A percentile compares a stretch with the other conserved stretches of the same genome.
These are phyloP conservation scores for Ochotona princeps DNA, from an alignment of 2,113 vertebrate species.

Conservation along the genomic window DNA sequence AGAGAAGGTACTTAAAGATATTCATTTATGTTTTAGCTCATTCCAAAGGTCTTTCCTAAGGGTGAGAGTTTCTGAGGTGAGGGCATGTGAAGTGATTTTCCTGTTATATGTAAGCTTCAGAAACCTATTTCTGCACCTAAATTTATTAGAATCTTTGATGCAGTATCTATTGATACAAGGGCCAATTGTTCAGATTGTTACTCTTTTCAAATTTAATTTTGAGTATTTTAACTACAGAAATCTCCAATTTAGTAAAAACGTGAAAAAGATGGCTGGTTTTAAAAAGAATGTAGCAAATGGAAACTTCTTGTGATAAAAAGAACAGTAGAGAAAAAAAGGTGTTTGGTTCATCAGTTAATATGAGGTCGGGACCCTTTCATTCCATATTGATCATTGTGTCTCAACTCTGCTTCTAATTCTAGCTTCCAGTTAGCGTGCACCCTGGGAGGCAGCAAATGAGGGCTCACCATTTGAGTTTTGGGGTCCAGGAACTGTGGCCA, in stretches of 20 bases:
- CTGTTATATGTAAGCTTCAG: no score
- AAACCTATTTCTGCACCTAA: background rate
- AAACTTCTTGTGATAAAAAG: background rate
- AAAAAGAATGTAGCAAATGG: background rate
- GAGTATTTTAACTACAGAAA: background rate
- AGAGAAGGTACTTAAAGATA: background rate
- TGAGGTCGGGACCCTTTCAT: no score
- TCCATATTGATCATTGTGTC: no score
- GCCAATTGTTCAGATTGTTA: background rate
- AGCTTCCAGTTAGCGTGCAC: no score
- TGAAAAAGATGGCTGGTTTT: background rate
- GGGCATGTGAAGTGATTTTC: background rate
- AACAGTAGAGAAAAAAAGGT: no score
- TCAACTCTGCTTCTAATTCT: no score
- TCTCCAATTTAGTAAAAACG: background rate
- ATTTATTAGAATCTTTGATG: background rate
- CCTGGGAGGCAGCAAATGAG: no score
- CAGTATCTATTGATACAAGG: background rate
- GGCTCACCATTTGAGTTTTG: no score
- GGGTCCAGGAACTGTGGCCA: no score
- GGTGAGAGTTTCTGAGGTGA: background rate
- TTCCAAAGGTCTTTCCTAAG: background rate
- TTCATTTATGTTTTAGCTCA: background rate
- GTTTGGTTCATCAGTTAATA: no score
- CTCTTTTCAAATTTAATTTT: conserved; percentile 3